Evolutionary conservation across 2,113 vertebrate genomes (phyloP).

Genomic region (Alaudala cheleensis): DNA sequence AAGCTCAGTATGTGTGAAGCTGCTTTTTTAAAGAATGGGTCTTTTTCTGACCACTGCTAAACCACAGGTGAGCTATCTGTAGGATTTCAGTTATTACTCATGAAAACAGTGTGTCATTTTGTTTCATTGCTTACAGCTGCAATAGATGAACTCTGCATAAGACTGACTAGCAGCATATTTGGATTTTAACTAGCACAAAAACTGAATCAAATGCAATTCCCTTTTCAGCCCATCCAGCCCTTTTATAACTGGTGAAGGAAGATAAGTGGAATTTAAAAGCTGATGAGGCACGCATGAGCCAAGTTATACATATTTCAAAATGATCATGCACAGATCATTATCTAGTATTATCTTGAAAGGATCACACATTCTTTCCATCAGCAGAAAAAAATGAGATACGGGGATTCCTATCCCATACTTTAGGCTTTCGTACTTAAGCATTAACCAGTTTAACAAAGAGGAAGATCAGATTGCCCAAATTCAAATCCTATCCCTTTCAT

Average conservation of each 20-base stretch:
- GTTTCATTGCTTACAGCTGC: not conserved
- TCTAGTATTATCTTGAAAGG: not conserved
- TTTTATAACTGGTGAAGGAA: not conserved
- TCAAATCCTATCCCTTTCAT: not conserved
- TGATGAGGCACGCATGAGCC: not conserved
- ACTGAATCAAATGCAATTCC: not conserved
- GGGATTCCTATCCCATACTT: not conserved
- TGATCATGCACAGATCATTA: not conserved
- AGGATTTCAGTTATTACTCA: not conserved
- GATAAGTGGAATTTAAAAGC: not conserved
- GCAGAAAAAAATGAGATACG: fast-evolving
- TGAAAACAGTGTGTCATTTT: not conserved
- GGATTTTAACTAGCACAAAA: not conserved
- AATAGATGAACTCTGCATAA: not conserved
- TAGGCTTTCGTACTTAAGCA: not conserved
- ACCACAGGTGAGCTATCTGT: not conserved
- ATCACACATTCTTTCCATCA: not conserved
- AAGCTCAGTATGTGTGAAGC: not conserved
- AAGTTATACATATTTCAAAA: not conserved
- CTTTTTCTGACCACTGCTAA: not conserved
- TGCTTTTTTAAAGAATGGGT: fast-evolving
- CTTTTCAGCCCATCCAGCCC: not conserved
- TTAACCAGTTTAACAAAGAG: not conserved
- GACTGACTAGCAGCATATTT: not conserved
- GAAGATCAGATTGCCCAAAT: not conserved